Percentiles rank a stretch among this genome's conserved stretches.
phyloP scores from a whole-genome alignment of 2,888 invertebrate species.

The Heliconius charithonia region DNA sequence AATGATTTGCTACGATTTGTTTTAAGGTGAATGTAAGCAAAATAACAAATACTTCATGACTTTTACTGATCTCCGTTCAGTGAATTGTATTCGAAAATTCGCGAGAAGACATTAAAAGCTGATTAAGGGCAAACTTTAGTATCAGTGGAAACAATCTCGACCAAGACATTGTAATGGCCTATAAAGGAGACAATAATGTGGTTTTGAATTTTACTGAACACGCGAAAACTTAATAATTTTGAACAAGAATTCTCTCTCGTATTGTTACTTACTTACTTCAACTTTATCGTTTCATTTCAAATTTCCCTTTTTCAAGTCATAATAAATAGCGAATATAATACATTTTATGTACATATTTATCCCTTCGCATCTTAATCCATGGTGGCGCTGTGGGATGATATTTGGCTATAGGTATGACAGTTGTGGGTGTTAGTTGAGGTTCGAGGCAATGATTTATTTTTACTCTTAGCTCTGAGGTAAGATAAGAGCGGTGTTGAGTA shows the following conservation, averaged over 20 bases:
- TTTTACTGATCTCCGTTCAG: not conserved
- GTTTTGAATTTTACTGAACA: constrained; percentile 29
- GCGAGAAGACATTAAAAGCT: constrained; percentile 32
- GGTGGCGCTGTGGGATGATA: not conserved
- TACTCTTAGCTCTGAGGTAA: not conserved
- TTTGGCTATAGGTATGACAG: not conserved
- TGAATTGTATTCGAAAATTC: constrained; percentile 22
- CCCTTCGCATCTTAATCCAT: too few species aligned
- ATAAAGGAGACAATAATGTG: constrained; percentile 53
- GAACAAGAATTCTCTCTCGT: constrained; percentile 4
- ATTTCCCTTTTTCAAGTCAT: not conserved
- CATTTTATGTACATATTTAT: not conserved
- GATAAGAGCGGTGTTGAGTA: not conserved
- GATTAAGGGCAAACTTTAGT: constrained; percentile 32
- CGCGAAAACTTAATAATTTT: constrained; percentile 33
- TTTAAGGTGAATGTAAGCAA: not conserved
- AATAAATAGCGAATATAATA: not conserved
- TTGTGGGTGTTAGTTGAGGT: too few species aligned
- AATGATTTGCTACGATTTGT: not conserved
- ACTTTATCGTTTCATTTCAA: constrained; percentile 1
- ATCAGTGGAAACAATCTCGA: constrained; percentile 25
- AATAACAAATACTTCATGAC: constrained; percentile 3
- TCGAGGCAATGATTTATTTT: not conserved
- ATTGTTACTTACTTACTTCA: constrained; percentile 5
- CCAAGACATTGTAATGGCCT: constrained; percentile 50